A percentile compares a stretch with the other conserved stretches of the same genome.
These are phyloP conservation scores for Neoarius graeffei DNA, from an alignment of 2,113 vertebrate genomes.

Conservation along the genomic window DNA sequence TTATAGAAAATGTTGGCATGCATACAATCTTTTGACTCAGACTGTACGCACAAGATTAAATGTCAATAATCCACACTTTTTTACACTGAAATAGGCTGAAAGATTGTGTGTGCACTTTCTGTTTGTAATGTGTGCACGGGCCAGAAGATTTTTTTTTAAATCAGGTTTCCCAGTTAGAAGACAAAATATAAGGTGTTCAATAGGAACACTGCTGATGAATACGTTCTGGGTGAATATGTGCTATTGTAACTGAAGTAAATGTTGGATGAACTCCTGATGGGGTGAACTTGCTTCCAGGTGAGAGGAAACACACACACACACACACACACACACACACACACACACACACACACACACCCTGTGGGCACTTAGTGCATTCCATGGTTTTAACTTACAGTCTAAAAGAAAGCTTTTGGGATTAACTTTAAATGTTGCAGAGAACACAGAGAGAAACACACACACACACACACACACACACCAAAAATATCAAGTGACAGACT, in stretches of 20 bases:
- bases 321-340: slow-evolving; percentile 43
- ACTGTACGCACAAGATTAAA: background rate
- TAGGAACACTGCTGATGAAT: background rate
- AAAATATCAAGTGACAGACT: slow-evolving; percentile 18
- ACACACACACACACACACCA: background rate
- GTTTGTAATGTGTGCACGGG: background rate
- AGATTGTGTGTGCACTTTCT: background rate
- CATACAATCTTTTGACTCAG: background rate
- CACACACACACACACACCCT: slow-evolving; percentile 22
- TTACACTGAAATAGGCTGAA: background rate
- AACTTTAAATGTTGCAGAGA: slow-evolving; percentile 73
- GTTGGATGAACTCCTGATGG: background rate
- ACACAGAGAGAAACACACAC: slow-evolving; percentile 15
- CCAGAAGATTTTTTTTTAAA: background rate
- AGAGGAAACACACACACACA: slow-evolving; percentile 38
- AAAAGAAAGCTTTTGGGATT: slow-evolving; percentile 74
- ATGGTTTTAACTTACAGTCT: slow-evolving; percentile 74
- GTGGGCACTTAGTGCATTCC: slow-evolving; percentile 51
- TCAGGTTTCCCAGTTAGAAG: background rate
- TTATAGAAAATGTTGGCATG: background rate
- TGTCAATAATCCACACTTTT: background rate
- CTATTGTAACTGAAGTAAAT: background rate
- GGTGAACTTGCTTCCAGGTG: background rate
- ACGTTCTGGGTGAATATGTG: background rate
- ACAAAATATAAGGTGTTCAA: background rate